A percentile compares a stretch with the other conserved stretches of the same genome.
phyloP scores from a whole-genome alignment of 2,888 invertebrate species.

The Spialia ferax region DNA sequence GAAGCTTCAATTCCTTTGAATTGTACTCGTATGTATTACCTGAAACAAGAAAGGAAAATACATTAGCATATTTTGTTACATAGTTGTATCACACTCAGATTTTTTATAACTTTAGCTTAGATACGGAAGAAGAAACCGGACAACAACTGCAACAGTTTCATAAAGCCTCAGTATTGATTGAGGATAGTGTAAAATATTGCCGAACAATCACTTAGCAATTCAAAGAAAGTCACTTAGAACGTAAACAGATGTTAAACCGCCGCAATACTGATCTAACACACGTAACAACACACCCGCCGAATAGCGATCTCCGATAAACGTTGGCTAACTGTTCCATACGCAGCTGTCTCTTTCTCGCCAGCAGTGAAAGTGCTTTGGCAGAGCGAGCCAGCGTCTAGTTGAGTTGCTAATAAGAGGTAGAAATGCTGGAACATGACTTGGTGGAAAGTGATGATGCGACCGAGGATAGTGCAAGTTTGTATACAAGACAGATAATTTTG shows the following conservation, averaged over 20 bases:
- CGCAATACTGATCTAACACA: constrained; percentile 52
- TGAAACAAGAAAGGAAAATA: constrained; percentile 13
- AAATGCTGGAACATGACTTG: constrained; percentile 60
- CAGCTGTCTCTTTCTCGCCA: constrained; percentile 55
- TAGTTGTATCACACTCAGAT: too few species aligned
- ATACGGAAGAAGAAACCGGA: neutral
- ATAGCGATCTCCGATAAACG: constrained; percentile 63
- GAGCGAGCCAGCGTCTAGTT: constrained; percentile 55
- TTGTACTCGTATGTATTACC: constrained; percentile 5
- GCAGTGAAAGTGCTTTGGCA: constrained; percentile 54
- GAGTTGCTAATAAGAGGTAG: constrained; percentile 70
- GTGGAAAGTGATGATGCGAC: constrained; percentile 46
- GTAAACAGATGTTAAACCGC: constrained; percentile 26
- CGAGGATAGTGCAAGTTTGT: constrained; percentile 16
- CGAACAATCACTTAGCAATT: constrained; percentile 10
- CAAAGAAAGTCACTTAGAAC: constrained; percentile 32
- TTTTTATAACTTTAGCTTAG: neutral
- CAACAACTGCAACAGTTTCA: neutral
- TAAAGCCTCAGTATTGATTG: neutral
- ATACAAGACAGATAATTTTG: constrained; percentile 5
- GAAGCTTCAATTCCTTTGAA: neutral
- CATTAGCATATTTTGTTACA: neutral
- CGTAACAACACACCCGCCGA: constrained; percentile 52
- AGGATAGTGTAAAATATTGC: neutral
- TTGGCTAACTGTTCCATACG: constrained; percentile 38